phyloP scores from a whole-genome alignment of 2,888 invertebrate species.

The Xylophagus ater region DNA sequence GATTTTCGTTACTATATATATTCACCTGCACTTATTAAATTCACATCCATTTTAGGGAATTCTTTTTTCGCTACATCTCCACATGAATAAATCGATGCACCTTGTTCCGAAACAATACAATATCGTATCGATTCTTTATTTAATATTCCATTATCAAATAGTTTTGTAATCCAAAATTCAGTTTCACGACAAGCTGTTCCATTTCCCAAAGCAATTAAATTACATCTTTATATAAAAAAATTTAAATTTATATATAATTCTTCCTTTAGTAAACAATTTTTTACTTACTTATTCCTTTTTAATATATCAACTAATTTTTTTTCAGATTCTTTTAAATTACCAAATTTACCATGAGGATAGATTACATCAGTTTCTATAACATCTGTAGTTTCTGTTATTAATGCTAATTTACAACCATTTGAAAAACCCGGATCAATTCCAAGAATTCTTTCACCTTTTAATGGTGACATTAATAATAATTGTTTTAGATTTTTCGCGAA shows the following conservation, averaged over 20 bases:
- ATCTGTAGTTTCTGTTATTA: constrained; percentile 60
- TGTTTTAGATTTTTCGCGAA: constrained; percentile 78
- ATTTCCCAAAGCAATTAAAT: constrained; percentile 80
- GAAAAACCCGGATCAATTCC: constrained; percentile 85
- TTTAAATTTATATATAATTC: no score
- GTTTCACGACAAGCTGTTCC: constrained; percentile 85
- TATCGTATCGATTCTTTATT: constrained; percentile 46
- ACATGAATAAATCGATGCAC: constrained; percentile 87
- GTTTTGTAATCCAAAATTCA: constrained; percentile 56
- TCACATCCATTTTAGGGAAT: constrained; percentile 72
- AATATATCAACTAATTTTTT: constrained; percentile 42
- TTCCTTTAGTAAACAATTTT: no score
- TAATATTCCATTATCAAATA: constrained; percentile 48
- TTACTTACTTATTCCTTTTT: constrained; percentile 44
- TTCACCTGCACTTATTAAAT: constrained; percentile 63
- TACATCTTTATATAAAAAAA: constrained; percentile 44
- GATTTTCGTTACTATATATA: no score
- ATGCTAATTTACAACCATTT: constrained; percentile 82
- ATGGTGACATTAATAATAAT: constrained; percentile 66
- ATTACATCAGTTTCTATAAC: constrained; percentile 58
- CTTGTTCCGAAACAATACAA: constrained; percentile 80
- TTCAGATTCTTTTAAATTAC: constrained; percentile 27
- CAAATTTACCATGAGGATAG: constrained; percentile 47
- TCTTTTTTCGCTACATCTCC: constrained; percentile 75
- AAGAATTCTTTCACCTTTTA: constrained; percentile 65